Conservation (phyloP, 2,113 vertebrate species). For the Noctilio leporinus region DNA sequence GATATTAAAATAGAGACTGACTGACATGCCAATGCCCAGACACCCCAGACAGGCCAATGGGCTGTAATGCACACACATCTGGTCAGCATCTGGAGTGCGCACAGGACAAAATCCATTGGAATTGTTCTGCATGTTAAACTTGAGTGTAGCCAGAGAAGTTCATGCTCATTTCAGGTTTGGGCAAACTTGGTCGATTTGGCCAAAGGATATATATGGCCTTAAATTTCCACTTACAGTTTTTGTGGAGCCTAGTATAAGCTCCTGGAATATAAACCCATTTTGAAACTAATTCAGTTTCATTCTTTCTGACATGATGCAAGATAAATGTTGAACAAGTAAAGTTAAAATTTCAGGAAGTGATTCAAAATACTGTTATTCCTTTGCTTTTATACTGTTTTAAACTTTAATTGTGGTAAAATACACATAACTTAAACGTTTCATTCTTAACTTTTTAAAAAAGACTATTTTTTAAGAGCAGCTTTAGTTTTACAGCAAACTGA, state of each 20-base stretch:
- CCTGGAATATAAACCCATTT: background rate
- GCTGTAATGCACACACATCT: conserved; percentile 38
- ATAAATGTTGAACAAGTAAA: background rate
- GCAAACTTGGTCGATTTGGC: background rate
- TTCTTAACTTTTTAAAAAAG: background rate
- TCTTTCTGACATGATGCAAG: background rate
- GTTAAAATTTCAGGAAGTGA: background rate
- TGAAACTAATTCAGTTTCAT: background rate
- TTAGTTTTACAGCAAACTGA: background rate
- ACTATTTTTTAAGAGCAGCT: background rate
- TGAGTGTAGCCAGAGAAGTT: background rate
- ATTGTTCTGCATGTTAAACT: background rate
- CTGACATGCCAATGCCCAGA: background rate
- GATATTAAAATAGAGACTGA: conserved; percentile 13
- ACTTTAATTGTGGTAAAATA: background rate
- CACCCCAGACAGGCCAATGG: background rate
- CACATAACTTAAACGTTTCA: background rate
- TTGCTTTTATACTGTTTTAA: background rate
- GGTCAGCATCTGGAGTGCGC: conserved; percentile 47
- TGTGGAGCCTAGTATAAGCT: background rate
- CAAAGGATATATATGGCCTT: background rate
- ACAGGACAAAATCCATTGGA: background rate
- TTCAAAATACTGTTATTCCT: background rate
- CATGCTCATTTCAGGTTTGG: background rate
- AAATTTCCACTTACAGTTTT: background rate